Evolutionary conservation across 2,888 invertebrate genomes (phyloP).

Genomic region (Leptinotarsa tumamoca): DNA sequence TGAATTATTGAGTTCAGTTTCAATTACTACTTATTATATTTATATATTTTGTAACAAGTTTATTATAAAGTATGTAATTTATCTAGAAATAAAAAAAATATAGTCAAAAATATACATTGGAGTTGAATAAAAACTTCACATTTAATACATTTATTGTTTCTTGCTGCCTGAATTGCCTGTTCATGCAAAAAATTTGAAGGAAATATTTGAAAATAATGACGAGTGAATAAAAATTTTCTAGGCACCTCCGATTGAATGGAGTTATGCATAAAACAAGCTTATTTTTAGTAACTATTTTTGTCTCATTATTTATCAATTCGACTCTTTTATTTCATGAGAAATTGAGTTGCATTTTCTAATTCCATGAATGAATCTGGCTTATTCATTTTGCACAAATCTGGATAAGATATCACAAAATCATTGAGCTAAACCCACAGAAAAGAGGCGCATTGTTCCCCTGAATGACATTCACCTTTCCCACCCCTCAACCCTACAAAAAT

Average conservation of each 20-base stretch:
- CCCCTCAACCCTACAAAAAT: not conserved
- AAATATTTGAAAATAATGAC: not conserved
- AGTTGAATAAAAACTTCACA: no score
- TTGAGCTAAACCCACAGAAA: not conserved
- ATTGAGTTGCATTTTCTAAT: not conserved
- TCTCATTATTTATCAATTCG: not conserved
- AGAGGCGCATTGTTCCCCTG: not conserved
- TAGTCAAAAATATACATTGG: no score
- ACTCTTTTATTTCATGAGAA: not conserved
- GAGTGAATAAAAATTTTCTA: not conserved
- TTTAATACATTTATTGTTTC: no score
- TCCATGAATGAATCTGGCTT: not conserved
- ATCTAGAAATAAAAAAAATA: no score
- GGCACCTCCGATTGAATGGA: not conserved
- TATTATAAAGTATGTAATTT: no score
- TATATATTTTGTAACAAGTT: no score
- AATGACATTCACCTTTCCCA: not conserved
- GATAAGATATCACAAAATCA: not conserved
- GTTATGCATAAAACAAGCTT: not conserved
- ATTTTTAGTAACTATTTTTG: not conserved
- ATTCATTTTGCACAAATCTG: not conserved
- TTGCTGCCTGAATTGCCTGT: no score
- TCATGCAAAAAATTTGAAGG: not conserved
- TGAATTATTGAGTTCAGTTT: no score
- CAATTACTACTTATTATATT: no score